Base-by-base conservation (phyloP, 1,140 invertebrate species). In the Akabosia matsudoensis region DNA sequence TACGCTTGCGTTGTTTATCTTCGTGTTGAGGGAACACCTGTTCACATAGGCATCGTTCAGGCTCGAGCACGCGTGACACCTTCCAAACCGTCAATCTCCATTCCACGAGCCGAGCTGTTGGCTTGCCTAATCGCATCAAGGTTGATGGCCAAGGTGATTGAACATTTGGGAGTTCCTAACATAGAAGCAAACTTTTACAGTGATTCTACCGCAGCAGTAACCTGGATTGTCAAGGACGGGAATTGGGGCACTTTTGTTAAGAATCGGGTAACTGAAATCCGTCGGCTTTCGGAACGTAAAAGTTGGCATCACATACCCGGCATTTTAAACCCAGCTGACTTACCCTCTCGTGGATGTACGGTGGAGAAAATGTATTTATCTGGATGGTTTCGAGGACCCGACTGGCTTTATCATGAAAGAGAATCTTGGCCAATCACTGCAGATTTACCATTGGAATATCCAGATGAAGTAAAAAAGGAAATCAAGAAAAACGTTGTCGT, bases 1-100 rank as follows among this genome's bases (percentile, higher is more conserved):
- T 85, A 83, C 73, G 84, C 78, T 14, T 79, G 81, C 14, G 79
- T 61, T 33, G 33, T 82, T 1, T 85, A 83, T 77, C 16, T 82
- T 22, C 76, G 81, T 1, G 70, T 26, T 4, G 73, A 80, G 78
- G 2, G 79, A 78, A 10, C 74, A 74, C 54, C 54, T 7, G 54
- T 61, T 22, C 7, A 4, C 24, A 22, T 61, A 10, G 4, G 24
- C 14, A 7, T 61, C 14, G 24, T 24, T n/a, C 54, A 61, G 24
- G 54, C 54, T 61, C 13, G 37, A 18, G 37, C 37, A 7, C 7
- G 37, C 7, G 37, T 45, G 37, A 45, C 37, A 10, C 37, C 37
- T 10, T 7, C 7, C 37, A 45, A 45, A 45, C 7, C 18, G 7
- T n/a, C n/a, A n/a, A 7, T 45, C 18, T 10, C 37, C 37, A 45